Evolutionary conservation across 2,888 invertebrate species (phyloP), one percentile per base, ranked within the genome.

Genomic region (Hydropsyche betteni): DNA sequence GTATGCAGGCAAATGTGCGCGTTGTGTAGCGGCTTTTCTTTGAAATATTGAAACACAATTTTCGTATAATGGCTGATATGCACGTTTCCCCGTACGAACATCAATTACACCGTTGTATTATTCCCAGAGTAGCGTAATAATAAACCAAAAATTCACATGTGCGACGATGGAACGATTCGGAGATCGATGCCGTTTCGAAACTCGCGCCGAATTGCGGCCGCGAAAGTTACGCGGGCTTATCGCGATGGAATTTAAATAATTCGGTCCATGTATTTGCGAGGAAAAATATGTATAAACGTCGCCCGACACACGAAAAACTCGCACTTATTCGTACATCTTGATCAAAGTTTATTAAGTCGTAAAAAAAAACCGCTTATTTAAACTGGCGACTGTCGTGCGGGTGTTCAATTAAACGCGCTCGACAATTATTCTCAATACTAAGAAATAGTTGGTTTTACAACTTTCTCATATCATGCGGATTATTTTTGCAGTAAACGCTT

Each of bases 41-140:
- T 58, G 58, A 58, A 58, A 58, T 58, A 58, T 58, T 58, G 58
- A 58, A 58, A 58, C 58, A 58, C 24, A 58, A 58, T 58, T 58
- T 58, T 16, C 16, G 14, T 16, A 24, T 58, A 58, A 58, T 24
- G 58, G 16, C 58, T 58, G 58, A 58, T 24, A 16, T 58, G 58
- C 58, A 16, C 58, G 58, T 58, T 58, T 16, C 58, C 58, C 58
- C 16, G 16, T 24, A 58, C 58, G 58, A 58, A 58, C 58, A 58
- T 58, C 58, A 58, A 58, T 58, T 58, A 58, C 44, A 44, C 44
- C 44, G 44, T 44, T 44, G 44, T 24, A 8, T 16, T 24, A 16
- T 58, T 58, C 58, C 58, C 16, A 58, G 24, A 58, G 58, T 24
- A 24, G 8, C 58, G 24, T 58, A 58, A 58, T 58, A 58, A 58